A percentile compares a stretch with the other conserved stretches of the same genome.
phyloP scores from a whole-genome alignment of 2,888 invertebrate species.

The Calliopum simillimum region DNA sequence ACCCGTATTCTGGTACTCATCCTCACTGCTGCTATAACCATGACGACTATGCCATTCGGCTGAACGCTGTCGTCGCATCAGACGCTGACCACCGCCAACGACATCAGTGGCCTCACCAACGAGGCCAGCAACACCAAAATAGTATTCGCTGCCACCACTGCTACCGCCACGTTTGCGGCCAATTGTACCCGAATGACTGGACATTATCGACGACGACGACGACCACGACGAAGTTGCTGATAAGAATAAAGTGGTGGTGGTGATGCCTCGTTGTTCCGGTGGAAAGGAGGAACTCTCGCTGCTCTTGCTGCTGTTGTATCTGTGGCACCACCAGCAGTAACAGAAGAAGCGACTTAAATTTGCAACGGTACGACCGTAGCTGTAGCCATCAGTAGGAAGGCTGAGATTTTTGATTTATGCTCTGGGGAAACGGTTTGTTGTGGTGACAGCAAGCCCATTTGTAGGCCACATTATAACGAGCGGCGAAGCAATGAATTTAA shows the following conservation, averaged over 20 bases:
- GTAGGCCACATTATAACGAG: constrained; percentile 9
- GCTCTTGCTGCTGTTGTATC: constrained; percentile 12
- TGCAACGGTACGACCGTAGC: background rate
- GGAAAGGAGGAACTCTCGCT: constrained; percentile 62
- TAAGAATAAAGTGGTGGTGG: background rate
- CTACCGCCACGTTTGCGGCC: constrained; percentile 66
- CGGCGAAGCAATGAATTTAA: constrained; percentile 12
- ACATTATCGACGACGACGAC: constrained; percentile 53
- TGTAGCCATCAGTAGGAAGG: background rate
- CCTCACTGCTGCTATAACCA: constrained; percentile 71
- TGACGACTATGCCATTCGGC: constrained; percentile 71
- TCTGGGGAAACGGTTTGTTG: background rate
- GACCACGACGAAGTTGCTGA: background rate
- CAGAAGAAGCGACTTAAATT: background rate
- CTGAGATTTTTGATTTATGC: constrained; percentile 30
- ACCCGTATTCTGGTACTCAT: constrained; percentile 69
- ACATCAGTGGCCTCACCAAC: constrained; percentile 50
- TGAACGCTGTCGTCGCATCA: constrained; percentile 70
- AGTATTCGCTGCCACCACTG: constrained; percentile 63
- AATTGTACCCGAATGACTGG: constrained; percentile 67
- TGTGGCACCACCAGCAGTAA: background rate
- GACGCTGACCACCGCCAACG: constrained; percentile 64
- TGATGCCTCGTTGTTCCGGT: constrained; percentile 57
- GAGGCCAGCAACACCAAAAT: constrained; percentile 52
- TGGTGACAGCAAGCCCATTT: constrained; percentile 7